Evolutionary conservation across 1,140 invertebrate genomes (phyloP), one percentile per base, ranked within the genome.

Genomic region (Anastatus disparis): DNA sequence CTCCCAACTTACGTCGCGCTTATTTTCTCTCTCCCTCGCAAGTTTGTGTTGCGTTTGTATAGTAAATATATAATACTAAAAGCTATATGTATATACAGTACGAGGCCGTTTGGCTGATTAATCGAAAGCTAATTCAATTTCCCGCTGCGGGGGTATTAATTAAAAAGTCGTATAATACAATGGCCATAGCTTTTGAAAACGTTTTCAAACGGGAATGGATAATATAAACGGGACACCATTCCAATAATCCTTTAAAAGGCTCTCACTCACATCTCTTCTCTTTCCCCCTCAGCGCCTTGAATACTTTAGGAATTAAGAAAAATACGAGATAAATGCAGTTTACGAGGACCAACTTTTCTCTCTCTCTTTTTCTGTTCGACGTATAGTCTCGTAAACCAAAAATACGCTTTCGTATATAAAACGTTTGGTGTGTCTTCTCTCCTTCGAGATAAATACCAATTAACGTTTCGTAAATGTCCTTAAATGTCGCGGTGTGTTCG

Each of bases 71-170:
- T 55, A 3, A n/a, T n/a, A n/a, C n/a, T n/a, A n/a, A n/a, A n/a
- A n/a, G n/a, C n/a, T n/a, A n/a, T n/a, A n/a, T n/a, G n/a, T n/a
- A n/a, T n/a, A n/a, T n/a, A n/a, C 44, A n/a, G 44, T 15, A n/a
- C 15, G 15, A n/a, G 38, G 1, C 24, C 59, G 50, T 58, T 72
- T 55, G 48, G 58, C 61, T 80, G 79, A 82, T 82, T 82, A 81
- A 82, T 82, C 76, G 81, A 80, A 81, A 77, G 79, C 79, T 81
- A 82, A 82, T 82, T 82, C 74, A 79, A 79, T 81, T 72, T 78
- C 71, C 73, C 61, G 61, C 56, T 64, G 70, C 61, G 77, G 74
- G 78, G 76, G 75, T 77, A 76, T 82, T 80, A 80, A 82, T 81
- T 77, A 78, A 75, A 76, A 79, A 77, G 74, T 74, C 74, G 81